A percentile compares a stretch with the other conserved stretches of the same genome.
phyloP scores from a whole-genome alignment of 1,140 invertebrate species.

The Drosophila neocordata region DNA sequence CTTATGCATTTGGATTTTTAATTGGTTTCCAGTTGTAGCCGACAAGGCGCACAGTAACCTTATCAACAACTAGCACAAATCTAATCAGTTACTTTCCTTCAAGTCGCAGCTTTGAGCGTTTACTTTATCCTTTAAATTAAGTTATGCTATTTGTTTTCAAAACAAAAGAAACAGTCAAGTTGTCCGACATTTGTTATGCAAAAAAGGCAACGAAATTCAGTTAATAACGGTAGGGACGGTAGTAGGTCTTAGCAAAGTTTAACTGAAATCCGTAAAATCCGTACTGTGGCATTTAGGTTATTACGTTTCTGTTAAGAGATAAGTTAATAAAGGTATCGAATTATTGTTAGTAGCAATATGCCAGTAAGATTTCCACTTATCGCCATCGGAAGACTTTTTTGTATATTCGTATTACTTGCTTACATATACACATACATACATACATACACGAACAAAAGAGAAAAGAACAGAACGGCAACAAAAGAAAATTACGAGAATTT shows the following conservation, averaged over 20 bases:
- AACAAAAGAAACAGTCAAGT: slow-evolving; percentile 12
- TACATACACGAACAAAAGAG: slow-evolving; percentile 20
- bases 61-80: slow-evolving; percentile 43
- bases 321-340: slow-evolving; percentile 23
- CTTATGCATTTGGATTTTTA: slow-evolving; percentile 16
- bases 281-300: background rate
- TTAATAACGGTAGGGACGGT: slow-evolving; percentile 4
- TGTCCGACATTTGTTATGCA: slow-evolving; percentile 24
- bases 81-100: slow-evolving; percentile 36
- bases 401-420: no score
- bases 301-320: slow-evolving; percentile 8
- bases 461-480: slow-evolving; percentile 30
- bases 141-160: slow-evolving; percentile 42
- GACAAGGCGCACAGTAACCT: slow-evolving; percentile 20
- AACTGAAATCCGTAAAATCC: background rate
- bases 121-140: slow-evolving; percentile 39
- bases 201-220: slow-evolving; percentile 12
- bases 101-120: slow-evolving; percentile 37
- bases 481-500: slow-evolving; percentile 48
- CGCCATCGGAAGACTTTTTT: background rate
- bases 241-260: no score
- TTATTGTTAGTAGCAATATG: slow-evolving; percentile 16
- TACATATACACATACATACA: no score
- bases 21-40: slow-evolving; percentile 6
- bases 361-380: slow-evolving; percentile 14